Base-by-base conservation (phyloP, 2,888 invertebrate species). In the Hetaerina titia region DNA sequence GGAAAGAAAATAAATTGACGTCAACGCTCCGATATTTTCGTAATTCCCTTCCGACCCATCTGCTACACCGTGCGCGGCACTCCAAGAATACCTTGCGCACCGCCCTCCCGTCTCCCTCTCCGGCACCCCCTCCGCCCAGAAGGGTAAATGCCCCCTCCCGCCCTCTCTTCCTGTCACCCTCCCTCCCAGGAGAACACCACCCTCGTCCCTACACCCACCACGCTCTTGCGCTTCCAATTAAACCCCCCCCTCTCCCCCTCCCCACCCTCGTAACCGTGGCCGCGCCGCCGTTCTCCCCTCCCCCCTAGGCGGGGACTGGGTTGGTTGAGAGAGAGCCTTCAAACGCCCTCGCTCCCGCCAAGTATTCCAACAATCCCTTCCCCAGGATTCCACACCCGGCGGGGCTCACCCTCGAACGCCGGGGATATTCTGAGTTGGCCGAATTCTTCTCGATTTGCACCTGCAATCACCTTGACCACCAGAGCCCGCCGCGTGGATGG, bases 1-100 rank as follows among this genome's bases (percentile, higher is more conserved):
- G 31, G 69, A 56, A 69, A 69, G 64, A 64, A 69, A 45, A 45
- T 45, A 45, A 56, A 74, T 74, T 92, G 92, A 92, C 92, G 92
- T 92, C 92, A 92, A 45, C 56, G 92, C 45, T 64, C 92, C 64
- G 92, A 64, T 56, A 92, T 92, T 92, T 64, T 92, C 45, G 92
- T 92, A 69, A 92, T 92, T 64, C 69, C 45, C 92, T 63, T n/a
- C 74, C 74, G 56, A 90, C 31, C 92, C 92, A 92, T 92, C 92
- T 92, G 92, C 92, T 69, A 56, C 45, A 92, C 64, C 56, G 69
- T 60, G 25, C 31, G 64, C 45, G 25, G 64, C 63, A 69, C 17
- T 58, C 92, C 92, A 92, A 92, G 92, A 92, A 92, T 92, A 92
- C 92, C 69, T 64, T 25, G 4, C 19, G 45, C 64, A 31, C 69